phyloP scores from a whole-genome alignment of 2,888 invertebrate genomes.

The Ochropacha duplaris region DNA sequence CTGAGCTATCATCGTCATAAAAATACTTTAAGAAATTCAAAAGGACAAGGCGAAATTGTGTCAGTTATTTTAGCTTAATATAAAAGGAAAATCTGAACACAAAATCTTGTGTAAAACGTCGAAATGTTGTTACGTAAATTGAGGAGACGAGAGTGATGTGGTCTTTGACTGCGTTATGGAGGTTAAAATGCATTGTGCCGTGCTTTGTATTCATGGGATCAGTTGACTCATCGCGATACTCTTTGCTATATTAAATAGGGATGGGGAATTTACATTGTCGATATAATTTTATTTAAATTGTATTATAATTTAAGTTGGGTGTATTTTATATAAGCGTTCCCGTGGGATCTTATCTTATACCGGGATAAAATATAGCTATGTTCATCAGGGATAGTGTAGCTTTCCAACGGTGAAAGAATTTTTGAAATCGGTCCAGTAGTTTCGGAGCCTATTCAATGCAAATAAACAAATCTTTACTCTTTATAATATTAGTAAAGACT shows the following conservation, averaged over 20 bases:
- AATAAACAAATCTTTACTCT: too few relatives aligned
- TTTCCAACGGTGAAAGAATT: too few relatives aligned
- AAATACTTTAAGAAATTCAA: neutral
- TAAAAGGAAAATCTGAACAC: neutral
- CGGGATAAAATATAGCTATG: too few relatives aligned
- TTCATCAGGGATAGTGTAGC: too few relatives aligned
- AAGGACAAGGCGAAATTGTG: neutral
- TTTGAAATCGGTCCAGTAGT: too few relatives aligned
- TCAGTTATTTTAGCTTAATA: neutral
- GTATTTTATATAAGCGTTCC: too few relatives aligned
- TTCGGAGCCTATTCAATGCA: too few relatives aligned
- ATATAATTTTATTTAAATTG: constrained; percentile 11
- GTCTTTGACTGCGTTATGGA: constrained; percentile 1
- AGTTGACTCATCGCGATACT: constrained; percentile 28
- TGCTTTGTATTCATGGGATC: constrained; percentile 45
- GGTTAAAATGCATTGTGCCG: constrained; percentile 28
- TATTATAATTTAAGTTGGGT: too few relatives aligned
- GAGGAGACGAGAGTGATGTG: neutral
- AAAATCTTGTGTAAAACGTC: neutral
- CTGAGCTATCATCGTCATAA: too few relatives aligned
- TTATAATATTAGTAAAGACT: too few relatives aligned
- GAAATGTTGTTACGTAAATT: constrained; percentile 2
- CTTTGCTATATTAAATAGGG: constrained; percentile 36
- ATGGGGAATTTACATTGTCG: constrained; percentile 9
- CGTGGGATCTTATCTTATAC: too few relatives aligned